Conservation (phyloP, 2,113 vertebrate species). For the Taurulus bubalis region DNA sequence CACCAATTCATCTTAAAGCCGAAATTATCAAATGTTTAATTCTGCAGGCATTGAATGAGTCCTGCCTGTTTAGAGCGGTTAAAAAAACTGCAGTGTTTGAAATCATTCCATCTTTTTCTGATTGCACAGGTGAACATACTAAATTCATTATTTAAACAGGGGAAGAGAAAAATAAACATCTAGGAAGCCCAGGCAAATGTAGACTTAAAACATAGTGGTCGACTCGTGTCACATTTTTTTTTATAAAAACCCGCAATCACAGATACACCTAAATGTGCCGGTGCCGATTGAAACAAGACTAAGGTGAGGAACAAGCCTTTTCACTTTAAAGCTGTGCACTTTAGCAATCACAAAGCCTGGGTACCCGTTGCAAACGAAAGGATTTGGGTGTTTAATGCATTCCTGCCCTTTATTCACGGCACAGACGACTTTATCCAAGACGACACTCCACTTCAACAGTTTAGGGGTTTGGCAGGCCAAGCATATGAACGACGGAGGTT, state of each 20-base stretch:
- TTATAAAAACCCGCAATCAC: slow-evolving; percentile 45
- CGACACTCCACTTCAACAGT: slow-evolving; percentile 74
- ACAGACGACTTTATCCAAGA: slow-evolving; percentile 74
- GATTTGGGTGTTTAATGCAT: slow-evolving; percentile 77
- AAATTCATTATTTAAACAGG: slow-evolving; percentile 38
- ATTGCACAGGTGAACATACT: background rate
- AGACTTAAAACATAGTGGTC: slow-evolving; percentile 26
- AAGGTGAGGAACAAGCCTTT: slow-evolving; percentile 74
- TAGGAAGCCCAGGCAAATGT: slow-evolving; percentile 35
- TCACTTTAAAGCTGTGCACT: slow-evolving; percentile 76
- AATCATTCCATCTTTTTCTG: slow-evolving; percentile 3
- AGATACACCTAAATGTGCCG: slow-evolving; percentile 45
- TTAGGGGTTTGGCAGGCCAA: slow-evolving; percentile 68
- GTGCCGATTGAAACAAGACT: slow-evolving; percentile 53
- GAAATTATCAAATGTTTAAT: slow-evolving; percentile 63
- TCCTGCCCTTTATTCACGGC: slow-evolving; percentile 73
- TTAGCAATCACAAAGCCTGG: slow-evolving; percentile 71
- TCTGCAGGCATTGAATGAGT: slow-evolving; percentile 31
- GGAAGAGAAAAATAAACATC: background rate
- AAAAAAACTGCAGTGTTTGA: slow-evolving; percentile 23
- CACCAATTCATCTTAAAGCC: slow-evolving; percentile 62
- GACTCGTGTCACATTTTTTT: background rate
- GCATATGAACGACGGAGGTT: slow-evolving; percentile 62
- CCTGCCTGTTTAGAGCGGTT: slow-evolving; percentile 23
- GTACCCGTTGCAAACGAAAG: slow-evolving; percentile 58